Base-by-base conservation (phyloP, 1,140 invertebrate species). In the Saccostrea glomerata region DNA sequence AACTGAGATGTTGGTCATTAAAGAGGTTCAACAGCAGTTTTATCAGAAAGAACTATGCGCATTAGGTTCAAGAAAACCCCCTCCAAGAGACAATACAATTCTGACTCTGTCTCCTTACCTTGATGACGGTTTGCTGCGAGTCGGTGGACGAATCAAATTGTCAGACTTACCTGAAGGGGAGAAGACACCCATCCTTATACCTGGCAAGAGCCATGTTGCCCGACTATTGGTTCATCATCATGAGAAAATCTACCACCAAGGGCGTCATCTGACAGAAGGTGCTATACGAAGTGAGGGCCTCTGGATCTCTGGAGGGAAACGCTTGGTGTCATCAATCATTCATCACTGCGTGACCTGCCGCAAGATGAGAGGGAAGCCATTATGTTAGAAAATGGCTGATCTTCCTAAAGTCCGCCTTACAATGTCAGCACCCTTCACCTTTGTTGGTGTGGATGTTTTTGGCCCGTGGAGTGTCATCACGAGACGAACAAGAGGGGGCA, bases 151-250 rank as follows among this genome's bases (percentile, higher is more conserved):
- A 4, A n/a, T n/a, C n/a, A n/a, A 40, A 2, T 25, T 82, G 12
- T 54, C 73, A 73, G 36, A 73, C 23, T 25, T 90, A 17, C 2
- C 77, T 23, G 9, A 15, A 9, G 23, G 66, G 5, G 87, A 90
- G 12, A 92, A 91, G 77, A 82, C 92, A 25, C 92, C 91, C 9
- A 73, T 91, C 25, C 85, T 92, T 15, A 77, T 92, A 12, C 91
- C 91, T 17, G 82, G 83, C 15, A 70, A 85, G 15, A 56, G 87
- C 30, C 90, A 92, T 55, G 58, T 92, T 0, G 82, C 88, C 1
- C 82, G 4, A 11, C 47, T 91, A 2, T 73, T 92, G 1, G 85
- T 90, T 56, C 20, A 56, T 56, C 86, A 54, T 89, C 88, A 86
- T 47, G 73, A 82, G n/a, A 12, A 20, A n/a, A 40, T 77, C 4